Percentiles rank a stretch among this genome's conserved stretches.
Conservation (phyloP, 1,140 invertebrate species). For the Scaptomyza montana region DNA sequence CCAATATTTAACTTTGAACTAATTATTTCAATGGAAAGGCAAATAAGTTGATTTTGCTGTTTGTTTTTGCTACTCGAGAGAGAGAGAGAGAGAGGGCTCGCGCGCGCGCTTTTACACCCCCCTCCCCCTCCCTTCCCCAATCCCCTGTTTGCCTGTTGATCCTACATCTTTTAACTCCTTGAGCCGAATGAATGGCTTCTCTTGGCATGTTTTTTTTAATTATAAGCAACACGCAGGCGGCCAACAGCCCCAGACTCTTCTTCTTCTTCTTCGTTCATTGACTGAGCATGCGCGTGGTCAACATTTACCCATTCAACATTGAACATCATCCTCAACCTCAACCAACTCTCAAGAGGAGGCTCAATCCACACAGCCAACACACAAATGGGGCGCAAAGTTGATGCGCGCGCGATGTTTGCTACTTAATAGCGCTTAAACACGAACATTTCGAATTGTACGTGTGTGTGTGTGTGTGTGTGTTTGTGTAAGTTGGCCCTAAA, state of each 20-base stretch:
- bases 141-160: no score
- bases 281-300: conserved; percentile 77
- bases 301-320: conserved; percentile 29
- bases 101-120: neutral
- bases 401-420: conserved; percentile 80
- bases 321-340: conserved; percentile 15
- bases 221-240: conserved; percentile 81
- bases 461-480: conserved; percentile 1
- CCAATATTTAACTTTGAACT: conserved; percentile 83
- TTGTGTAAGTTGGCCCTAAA: conserved; percentile 7
- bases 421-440: conserved; percentile 84
- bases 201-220: conserved; percentile 79
- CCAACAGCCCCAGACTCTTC: conserved; percentile 24
- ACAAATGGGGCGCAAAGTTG: conserved; percentile 35
- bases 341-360: neutral
- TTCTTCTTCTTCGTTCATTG: conserved; percentile 44
- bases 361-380: neutral
- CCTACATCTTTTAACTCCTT: neutral
- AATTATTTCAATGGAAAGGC: conserved; percentile 84
- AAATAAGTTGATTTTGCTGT: conserved; percentile 77
- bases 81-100: no score
- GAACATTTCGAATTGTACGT: conserved; percentile 82
- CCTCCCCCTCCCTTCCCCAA: neutral
- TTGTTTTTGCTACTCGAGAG: conserved; percentile 14
- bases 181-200: conserved; percentile 2